Evolutionary conservation across 2,888 invertebrate genomes (phyloP), one percentile per base, ranked within the genome.

Genomic region (Synanthedon tipuliformis): DNA sequence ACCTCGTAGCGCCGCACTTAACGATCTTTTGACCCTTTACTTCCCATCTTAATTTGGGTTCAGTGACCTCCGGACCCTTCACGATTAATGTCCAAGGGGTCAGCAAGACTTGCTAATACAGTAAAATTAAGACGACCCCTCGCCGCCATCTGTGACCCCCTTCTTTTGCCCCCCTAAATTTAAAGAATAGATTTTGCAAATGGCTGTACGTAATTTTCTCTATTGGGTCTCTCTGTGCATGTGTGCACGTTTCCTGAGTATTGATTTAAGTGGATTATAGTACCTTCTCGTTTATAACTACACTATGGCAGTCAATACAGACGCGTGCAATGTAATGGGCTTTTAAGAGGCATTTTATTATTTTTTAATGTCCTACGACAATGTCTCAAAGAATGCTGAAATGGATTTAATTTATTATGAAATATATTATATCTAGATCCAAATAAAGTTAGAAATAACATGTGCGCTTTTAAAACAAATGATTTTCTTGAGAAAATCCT

Each of bases 71-170:
- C 68, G 73, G 71, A 73, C 84, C 83, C 82, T 77, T 76, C 71
- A 73, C 78, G 80, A 84, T 84, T 83, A 82, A 85, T 84, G 78
- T 72, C 76, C 78, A 75, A 70, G 72, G 83, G 86, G 81, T 77
- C 74, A 65, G 73, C 71, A 83, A 82, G 84, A 82, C 75, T 81
- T 70, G 75, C 75, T 81, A 79, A 83, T 79, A 78, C 80, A 68
- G 73, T 70, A 70, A 85, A 84, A 86, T 86, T 84, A 87, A 87
- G 86, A 87, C 68, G 78, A 80, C 81, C 83, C 82, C 73, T 76
- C 60, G 59, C 60, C 62, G 66, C 73, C 78, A 77, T 77, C 75
- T 78, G 75, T 71, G 75, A 76, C 78, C 78, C 79, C 65, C 60
- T 52, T 48, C 23, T 23, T 57, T 54, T 62, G 64, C 63, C 52